phyloP scores from a whole-genome alignment of 2,113 vertebrate genomes.

The Epinephelus fuscoguttatus region DNA sequence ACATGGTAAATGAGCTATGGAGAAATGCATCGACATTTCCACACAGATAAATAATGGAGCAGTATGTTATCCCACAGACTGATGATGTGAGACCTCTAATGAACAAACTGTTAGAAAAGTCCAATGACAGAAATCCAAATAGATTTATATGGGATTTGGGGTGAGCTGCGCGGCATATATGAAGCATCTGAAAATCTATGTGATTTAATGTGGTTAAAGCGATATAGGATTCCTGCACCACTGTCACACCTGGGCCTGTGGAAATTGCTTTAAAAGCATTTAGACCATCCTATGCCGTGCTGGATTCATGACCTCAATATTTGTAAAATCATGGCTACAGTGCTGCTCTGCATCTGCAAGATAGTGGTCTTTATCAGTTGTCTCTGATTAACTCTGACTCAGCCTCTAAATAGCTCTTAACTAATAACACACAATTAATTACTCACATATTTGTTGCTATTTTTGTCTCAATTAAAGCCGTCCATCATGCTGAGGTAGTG shows the following conservation, averaged over 20 bases:
- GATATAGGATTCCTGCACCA: not conserved
- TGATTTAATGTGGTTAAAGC: not conserved
- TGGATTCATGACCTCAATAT: conserved; percentile 1
- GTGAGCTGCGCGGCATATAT: too few species aligned
- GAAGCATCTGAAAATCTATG: too few species aligned
- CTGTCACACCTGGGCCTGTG: not conserved
- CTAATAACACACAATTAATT: not conserved
- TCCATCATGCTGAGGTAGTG: not conserved
- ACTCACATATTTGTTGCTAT: not conserved
- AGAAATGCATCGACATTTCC: too few species aligned
- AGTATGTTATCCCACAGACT: too few species aligned
- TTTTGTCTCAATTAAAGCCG: not conserved
- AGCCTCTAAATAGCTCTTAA: not conserved
- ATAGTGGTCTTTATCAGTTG: not conserved
- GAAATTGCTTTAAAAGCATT: conserved; percentile 2
- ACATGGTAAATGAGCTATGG: too few species aligned
- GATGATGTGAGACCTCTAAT: too few species aligned
- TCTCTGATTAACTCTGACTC: not conserved
- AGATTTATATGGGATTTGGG: too few species aligned
- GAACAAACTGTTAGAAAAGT: too few species aligned
- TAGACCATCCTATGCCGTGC: not conserved
- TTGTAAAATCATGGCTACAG: not conserved
- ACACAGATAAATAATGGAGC: too few species aligned
- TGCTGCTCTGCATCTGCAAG: not conserved
- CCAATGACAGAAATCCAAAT: too few species aligned